Conservation (phyloP, 1,140 invertebrate genomes). For the Lordiphosa stackelbergi region DNA sequence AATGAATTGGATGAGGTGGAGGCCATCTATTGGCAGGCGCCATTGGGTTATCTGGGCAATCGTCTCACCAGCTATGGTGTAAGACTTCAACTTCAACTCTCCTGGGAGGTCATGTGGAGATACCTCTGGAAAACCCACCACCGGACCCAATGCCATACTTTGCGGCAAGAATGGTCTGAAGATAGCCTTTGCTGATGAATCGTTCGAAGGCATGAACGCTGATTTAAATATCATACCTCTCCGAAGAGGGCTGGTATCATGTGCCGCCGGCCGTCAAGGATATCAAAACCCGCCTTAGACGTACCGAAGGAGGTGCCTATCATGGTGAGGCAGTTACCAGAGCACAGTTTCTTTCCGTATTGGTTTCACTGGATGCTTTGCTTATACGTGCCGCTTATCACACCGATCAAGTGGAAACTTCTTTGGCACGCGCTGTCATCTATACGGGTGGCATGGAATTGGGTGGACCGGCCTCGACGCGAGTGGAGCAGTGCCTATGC, state of each 20-base stretch:
- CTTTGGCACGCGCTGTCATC: conserved; percentile 70
- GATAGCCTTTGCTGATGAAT: conserved; percentile 84
- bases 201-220: conserved; percentile 76
- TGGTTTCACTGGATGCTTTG: conserved; percentile 88
- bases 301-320: conserved; percentile 79
- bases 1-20: conserved; percentile 84
- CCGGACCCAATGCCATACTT: conserved; percentile 90
- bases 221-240: conserved; percentile 82
- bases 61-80: conserved; percentile 87
- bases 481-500: conserved; percentile 83
- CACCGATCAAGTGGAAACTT: conserved; percentile 94
- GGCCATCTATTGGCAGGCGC: conserved; percentile 93
- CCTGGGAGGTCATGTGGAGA: conserved; percentile 94
- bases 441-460: conserved; percentile 74
- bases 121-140: conserved; percentile 90
- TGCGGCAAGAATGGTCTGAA: conserved; percentile 85
- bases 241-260: conserved; percentile 87
- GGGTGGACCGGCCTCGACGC: conserved; percentile 52
- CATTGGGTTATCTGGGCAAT: conserved; percentile 85
- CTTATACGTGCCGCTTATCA: conserved; percentile 95
- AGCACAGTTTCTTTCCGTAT: conserved; percentile 88
- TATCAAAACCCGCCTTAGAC: conserved; percentile 79
- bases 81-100: conserved; percentile 85
- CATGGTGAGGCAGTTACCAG: conserved; percentile 83
- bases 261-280: conserved; percentile 81